Percentiles rank a stretch among this genome's conserved stretches.
Conservation (phyloP, 2,113 vertebrate species). For the Rana temporaria region DNA sequence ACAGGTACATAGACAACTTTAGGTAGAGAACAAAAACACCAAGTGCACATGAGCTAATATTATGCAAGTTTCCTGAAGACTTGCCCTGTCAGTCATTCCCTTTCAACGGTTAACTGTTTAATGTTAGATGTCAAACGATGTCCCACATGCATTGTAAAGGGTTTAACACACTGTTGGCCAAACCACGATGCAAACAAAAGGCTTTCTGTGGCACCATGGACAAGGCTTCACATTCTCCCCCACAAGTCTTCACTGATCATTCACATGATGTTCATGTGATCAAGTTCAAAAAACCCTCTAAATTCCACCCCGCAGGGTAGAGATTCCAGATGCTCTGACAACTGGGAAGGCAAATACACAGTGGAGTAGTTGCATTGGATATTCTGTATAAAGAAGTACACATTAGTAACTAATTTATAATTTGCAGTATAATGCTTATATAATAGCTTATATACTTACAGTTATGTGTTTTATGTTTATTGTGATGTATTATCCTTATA, state of each 20-base stretch:
- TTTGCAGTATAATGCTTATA: neutral
- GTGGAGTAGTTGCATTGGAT: neutral
- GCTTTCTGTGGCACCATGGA: constrained; percentile 29
- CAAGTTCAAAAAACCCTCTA: constrained; percentile 41
- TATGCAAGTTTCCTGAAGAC: too few relatives aligned
- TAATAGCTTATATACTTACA: neutral
- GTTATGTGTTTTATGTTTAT: neutral
- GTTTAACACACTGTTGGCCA: constrained; percentile 10
- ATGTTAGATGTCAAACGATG: neutral
- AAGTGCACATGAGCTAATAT: too few relatives aligned
- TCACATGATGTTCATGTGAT: constrained; percentile 53
- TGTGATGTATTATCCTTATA: too few relatives aligned
- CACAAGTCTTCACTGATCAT: constrained; percentile 4
- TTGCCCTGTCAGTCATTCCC: too few relatives aligned
- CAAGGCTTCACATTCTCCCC: constrained; percentile 1
- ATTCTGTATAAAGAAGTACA: neutral
- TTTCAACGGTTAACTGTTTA: too few relatives aligned
- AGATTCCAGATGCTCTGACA: constrained; percentile 22
- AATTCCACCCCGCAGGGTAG: constrained; percentile 39
- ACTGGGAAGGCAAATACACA: constrained; percentile 5
- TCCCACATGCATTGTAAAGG: neutral
- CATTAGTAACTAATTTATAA: neutral
- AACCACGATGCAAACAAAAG: neutral
- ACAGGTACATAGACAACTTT: too few relatives aligned
- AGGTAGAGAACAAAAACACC: too few relatives aligned